A percentile compares a stretch with the other conserved stretches of the same genome.
phyloP scores from a whole-genome alignment of 2,888 invertebrate genomes.

The Omphaloscelis lunosa region DNA sequence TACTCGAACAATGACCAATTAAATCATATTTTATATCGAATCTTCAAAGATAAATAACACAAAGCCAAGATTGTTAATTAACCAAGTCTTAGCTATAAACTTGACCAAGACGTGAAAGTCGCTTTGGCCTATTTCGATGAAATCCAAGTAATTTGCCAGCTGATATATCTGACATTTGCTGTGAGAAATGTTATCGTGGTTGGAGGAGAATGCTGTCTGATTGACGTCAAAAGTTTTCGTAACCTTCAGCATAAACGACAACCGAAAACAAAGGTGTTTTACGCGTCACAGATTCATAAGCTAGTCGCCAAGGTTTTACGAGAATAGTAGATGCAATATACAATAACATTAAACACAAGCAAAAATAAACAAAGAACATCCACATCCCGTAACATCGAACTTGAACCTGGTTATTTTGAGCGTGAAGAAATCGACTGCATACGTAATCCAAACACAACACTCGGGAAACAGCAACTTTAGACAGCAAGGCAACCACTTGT shows the following conservation, averaged over 20 bases:
- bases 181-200: conserved; percentile 14
- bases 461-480: conserved; percentile 43
- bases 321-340: conserved; percentile 15
- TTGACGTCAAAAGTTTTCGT: conserved; percentile 46
- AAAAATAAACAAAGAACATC: conserved; percentile 27
- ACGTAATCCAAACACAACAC: conserved; percentile 47
- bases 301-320: conserved; percentile 11
- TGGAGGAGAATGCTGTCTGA: conserved; percentile 13
- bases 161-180: conserved; percentile 17
- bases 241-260: conserved; percentile 39
- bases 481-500: conserved; percentile 42
- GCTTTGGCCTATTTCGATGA: conserved; percentile 27
- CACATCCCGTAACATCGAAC: conserved; percentile 54
- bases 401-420: conserved; percentile 60
- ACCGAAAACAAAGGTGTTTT: conserved; percentile 36
- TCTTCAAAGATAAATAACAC: not conserved
- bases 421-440: conserved; percentile 39
- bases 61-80: conserved; percentile 1
- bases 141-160: conserved; percentile 9
- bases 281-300: conserved; percentile 19
- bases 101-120: conserved; percentile 35
- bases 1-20: conserved; percentile 17
- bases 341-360: not conserved
- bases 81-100: conserved; percentile 18
- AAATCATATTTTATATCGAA: not conserved